These are phyloP conservation scores for Syngnathus rostellatus DNA, from an alignment of 2,797 vertebrate genomes.

Conservation along the genomic window DNA sequence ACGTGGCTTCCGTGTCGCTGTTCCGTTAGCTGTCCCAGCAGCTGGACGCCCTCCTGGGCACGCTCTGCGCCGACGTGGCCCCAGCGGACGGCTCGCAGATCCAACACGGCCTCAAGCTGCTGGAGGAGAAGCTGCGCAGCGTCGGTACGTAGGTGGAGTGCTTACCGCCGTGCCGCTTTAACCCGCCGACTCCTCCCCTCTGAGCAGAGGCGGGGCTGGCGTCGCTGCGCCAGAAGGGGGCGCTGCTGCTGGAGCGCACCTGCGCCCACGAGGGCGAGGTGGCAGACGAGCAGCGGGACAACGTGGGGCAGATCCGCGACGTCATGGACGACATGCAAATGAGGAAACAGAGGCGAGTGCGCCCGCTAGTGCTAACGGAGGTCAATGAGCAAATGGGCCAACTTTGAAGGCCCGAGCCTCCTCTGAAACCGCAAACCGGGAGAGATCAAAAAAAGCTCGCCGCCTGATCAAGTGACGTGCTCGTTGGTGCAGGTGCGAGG, in stretches of 20 bases:
- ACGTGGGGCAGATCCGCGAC: constrained; percentile 87
- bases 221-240: constrained; percentile 89
- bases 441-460: too few relatives aligned
- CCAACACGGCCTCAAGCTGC: constrained; percentile 93
- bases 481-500: constrained; percentile 80
- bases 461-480: not conserved
- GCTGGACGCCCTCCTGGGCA: constrained; percentile 90
- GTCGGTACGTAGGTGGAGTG: constrained; percentile 73
- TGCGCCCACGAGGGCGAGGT: constrained; percentile 84
- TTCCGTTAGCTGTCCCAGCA: constrained; percentile 91
- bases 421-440: too few relatives aligned
- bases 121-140: constrained; percentile 97
- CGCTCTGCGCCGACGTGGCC: constrained; percentile 96
- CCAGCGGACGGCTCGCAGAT: constrained; percentile 91
- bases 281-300: constrained; percentile 85
- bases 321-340: constrained; percentile 99
- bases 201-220: constrained; percentile 81
- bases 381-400: not conserved
- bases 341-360: constrained; percentile 78
- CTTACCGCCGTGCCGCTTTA: not conserved
- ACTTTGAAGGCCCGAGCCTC: too few relatives aligned
- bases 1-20: not conserved
- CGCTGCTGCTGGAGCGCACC: constrained; percentile 87
- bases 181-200: not conserved
- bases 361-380: too few relatives aligned